Evolutionary conservation across 2,113 vertebrate species (phyloP).

Genomic region (Phocoena sinus): DNA sequence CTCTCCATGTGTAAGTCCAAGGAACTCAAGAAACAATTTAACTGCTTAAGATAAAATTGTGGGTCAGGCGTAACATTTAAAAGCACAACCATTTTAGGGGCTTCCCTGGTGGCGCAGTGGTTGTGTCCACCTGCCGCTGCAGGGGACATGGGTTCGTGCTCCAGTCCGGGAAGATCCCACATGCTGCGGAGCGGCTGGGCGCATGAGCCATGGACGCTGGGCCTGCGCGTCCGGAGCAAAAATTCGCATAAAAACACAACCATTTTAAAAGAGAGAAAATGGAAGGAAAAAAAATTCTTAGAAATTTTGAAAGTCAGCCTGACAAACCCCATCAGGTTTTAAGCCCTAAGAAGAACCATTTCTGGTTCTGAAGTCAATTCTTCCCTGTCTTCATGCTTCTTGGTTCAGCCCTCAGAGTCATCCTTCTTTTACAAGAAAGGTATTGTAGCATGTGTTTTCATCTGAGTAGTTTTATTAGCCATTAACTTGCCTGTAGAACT

Average conservation of each 20-base stretch:
- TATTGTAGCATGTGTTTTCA: background rate
- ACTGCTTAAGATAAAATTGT: background rate
- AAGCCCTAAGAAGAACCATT: background rate
- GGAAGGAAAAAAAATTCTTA: background rate
- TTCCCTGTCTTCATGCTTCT: background rate
- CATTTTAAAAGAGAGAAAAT: background rate
- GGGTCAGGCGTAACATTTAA: background rate
- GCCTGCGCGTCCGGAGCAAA: no score
- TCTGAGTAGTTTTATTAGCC: background rate
- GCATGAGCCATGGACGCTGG: no score
- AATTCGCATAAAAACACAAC: background rate
- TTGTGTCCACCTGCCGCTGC: no score
- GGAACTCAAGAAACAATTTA: background rate
- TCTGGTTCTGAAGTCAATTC: background rate
- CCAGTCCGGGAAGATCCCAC: no score
- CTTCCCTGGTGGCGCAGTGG: no score
- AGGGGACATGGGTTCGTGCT: no score
- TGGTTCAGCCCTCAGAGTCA: background rate
- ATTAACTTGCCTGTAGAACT: background rate
- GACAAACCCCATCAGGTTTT: background rate
- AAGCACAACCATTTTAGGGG: background rate
- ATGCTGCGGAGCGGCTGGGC: no score
- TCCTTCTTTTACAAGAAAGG: background rate
- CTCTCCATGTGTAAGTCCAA: background rate
- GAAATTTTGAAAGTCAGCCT: background rate